phyloP scores from a whole-genome alignment of 2,888 invertebrate genomes.

The Cheiracanthium punctorium region DNA sequence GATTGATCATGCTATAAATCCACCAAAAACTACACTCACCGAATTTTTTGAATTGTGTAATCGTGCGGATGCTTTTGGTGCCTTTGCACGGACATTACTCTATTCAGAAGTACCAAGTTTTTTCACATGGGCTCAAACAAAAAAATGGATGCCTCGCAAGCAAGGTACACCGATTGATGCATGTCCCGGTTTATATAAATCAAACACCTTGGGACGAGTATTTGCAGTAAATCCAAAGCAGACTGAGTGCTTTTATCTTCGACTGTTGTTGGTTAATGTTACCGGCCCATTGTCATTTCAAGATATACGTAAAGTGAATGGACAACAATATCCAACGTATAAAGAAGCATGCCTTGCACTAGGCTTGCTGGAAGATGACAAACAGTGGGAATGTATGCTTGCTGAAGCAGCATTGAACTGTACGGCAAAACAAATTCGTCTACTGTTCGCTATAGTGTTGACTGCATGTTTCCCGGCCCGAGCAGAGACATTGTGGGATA shows the following conservation, averaged over 20 bases:
- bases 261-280: constrained; percentile 12
- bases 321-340: neutral
- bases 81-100: too few species aligned
- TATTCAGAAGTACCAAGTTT: too few species aligned
- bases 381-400: constrained; percentile 32
- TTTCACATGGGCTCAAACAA: too few species aligned
- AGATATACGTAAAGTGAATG: constrained; percentile 2
- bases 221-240: neutral
- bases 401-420: constrained; percentile 41
- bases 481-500: neutral
- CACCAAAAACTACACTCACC: too few species aligned
- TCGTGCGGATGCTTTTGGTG: too few species aligned
- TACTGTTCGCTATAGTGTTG: constrained; percentile 35
- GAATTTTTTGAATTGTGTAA: too few species aligned
- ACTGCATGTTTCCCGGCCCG: constrained; percentile 23
- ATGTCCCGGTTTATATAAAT: neutral
- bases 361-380: constrained; percentile 41
- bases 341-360: constrained; percentile 28
- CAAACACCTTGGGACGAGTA: neutral
- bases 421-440: constrained; percentile 28
- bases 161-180: constrained; percentile 21
- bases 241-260: constrained; percentile 12
- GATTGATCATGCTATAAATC: too few species aligned
- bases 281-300: neutral
- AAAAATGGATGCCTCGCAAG: constrained; percentile 62